Evolutionary conservation across 2,888 invertebrate species (phyloP).

Genomic region (Thalpophila matura): DNA sequence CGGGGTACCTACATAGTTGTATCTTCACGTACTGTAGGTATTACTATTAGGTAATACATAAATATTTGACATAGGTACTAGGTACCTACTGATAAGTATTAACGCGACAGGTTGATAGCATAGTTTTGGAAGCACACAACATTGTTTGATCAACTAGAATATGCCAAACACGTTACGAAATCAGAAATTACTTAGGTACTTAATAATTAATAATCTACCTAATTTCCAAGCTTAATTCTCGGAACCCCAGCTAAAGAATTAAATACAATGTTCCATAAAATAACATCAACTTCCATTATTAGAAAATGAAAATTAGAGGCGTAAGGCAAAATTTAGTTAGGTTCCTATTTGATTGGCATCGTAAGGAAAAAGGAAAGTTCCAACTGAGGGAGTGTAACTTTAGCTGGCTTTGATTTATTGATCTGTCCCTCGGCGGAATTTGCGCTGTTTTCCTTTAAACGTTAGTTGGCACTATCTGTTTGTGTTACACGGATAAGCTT

Average conservation of each 20-base stretch:
- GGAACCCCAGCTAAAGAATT: conserved; percentile 2
- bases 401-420: conserved; percentile 57
- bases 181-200: conserved; percentile 8
- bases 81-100: too few species aligned
- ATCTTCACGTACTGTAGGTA: too few species aligned
- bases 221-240: not conserved
- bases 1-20: too few species aligned
- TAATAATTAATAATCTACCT: too few species aligned
- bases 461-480: conserved; percentile 39
- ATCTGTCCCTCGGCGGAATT: conserved; percentile 38
- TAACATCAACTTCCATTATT: conserved; percentile 35
- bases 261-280: conserved; percentile 20
- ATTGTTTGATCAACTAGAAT: conserved; percentile 16
- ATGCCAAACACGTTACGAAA: conserved; percentile 16
- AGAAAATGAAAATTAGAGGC: conserved; percentile 41
- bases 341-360: conserved; percentile 59
- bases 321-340: conserved; percentile 37
- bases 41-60: too few species aligned
- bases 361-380: conserved; percentile 44
- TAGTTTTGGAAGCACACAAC: conserved; percentile 15
- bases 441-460: conserved; percentile 29
- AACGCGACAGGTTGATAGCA: too few species aligned
- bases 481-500: conserved; percentile 38
- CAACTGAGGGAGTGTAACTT: conserved; percentile 45
- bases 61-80: too few species aligned